A percentile compares a stretch with the other conserved stretches of the same genome.
These are phyloP conservation scores for Thereuonema tuberculata DNA, from an alignment of 1,140 invertebrate genomes.

Conservation along the genomic window DNA sequence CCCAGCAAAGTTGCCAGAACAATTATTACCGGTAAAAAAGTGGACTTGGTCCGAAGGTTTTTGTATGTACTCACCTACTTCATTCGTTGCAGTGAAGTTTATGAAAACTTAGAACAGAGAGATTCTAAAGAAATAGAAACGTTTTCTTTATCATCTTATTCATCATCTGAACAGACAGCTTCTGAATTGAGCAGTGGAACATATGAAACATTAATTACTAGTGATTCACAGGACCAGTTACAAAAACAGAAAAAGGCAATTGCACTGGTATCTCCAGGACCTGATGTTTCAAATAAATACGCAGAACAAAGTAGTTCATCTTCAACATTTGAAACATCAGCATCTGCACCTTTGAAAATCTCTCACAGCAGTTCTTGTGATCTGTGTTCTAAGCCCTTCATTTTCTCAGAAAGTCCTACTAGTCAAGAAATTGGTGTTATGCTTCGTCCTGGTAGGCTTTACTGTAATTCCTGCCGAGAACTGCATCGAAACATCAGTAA, in stretches of 20 bases:
- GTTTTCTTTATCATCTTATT: background rate
- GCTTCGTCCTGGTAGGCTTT: background rate
- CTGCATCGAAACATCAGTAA: background rate
- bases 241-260: too few relatives aligned
- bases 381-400: background rate
- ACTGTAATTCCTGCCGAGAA: background rate
- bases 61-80: slow-evolving; percentile 59
- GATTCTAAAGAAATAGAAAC: background rate
- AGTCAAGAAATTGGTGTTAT: background rate
- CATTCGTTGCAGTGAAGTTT: slow-evolving; percentile 56
- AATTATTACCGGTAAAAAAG: slow-evolving; percentile 52
- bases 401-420: background rate
- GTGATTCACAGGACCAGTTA: too few relatives aligned
- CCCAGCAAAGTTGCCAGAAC: slow-evolving; percentile 60
- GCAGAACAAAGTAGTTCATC: background rate
- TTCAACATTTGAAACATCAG: background rate
- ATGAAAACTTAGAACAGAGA: slow-evolving; percentile 20
- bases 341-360: background rate
- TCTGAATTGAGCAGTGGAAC: background rate
- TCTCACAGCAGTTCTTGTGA: background rate
- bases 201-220: background rate
- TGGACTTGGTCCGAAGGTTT: slow-evolving; percentile 42
- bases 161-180: background rate
- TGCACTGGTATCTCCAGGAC: too few relatives aligned
- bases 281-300: too few relatives aligned